Percentiles rank a stretch among this genome's conserved stretches.
Conservation (phyloP, 1,140 invertebrate genomes). For the Tetramorium alpestre region DNA sequence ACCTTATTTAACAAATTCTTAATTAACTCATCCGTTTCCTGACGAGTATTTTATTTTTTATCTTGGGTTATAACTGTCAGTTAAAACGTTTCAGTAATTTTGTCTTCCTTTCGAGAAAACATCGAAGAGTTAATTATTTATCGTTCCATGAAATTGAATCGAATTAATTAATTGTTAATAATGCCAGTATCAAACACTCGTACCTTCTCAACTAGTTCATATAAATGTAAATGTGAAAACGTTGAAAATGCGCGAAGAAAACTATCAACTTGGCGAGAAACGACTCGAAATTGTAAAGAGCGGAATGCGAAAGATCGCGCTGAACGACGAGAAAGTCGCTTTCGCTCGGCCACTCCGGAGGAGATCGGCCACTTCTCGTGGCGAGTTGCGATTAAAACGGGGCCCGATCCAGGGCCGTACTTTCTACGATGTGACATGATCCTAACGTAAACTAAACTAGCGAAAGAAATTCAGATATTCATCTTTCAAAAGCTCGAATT, state of each 20-base stretch:
- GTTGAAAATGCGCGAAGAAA: conserved; percentile 33
- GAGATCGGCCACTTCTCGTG: conserved; percentile 65
- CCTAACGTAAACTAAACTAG: not conserved
- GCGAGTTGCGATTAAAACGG: conserved; percentile 65
- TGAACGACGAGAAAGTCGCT: conserved; percentile 71
- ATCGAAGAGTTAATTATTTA: not conserved
- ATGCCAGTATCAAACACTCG: not conserved
- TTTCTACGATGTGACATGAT: not conserved
- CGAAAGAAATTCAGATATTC: not conserved
- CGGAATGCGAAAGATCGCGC: conserved; percentile 67
- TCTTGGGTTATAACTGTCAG: not conserved
- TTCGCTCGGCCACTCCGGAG: conserved; percentile 64
- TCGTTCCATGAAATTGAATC: not conserved
- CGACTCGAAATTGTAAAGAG: conserved; percentile 44
- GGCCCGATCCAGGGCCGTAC: conserved; percentile 60
- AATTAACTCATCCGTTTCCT: not conserved
- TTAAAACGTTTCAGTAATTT: not conserved
- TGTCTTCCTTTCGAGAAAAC: not conserved
- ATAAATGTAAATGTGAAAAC: not conserved
- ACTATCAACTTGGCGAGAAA: not conserved
- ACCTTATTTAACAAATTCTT: not conserved
- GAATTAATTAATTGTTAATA: not conserved
- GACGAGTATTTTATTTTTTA: not conserved
- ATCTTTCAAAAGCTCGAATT: not conserved
- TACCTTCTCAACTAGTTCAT: not conserved